Evolutionary conservation across 2,888 invertebrate genomes (phyloP).

Genomic region (Dorcus parallelipipedus): DNA sequence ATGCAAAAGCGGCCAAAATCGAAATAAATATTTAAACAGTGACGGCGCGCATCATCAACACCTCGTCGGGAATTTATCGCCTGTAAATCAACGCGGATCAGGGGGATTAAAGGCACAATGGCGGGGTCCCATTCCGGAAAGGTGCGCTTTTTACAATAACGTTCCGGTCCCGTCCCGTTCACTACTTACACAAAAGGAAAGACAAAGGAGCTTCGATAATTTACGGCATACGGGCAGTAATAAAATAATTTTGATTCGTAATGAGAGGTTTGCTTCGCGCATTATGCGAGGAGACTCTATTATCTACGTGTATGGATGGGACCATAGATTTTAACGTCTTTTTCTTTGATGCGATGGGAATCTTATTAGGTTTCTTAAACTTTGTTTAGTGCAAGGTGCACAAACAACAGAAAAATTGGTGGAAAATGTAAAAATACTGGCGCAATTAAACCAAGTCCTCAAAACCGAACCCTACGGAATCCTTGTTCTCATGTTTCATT

Average conservation of each 20-base stretch:
- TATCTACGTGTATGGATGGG: too few species aligned
- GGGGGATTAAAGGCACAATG: slow-evolving; percentile 13
- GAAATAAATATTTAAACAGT: neutral
- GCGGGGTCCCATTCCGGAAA: slow-evolving; percentile 8
- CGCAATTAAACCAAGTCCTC: too few species aligned
- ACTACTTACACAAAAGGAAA: slow-evolving; percentile 11
- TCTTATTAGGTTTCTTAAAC: too few species aligned
- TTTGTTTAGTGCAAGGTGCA: too few species aligned
- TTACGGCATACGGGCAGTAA: neutral
- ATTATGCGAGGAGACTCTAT: too few species aligned
- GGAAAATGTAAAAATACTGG: too few species aligned
- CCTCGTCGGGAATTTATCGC: slow-evolving; percentile 24
- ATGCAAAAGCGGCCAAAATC: neutral
- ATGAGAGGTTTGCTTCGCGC: slow-evolving; percentile 15
- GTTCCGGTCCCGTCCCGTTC: slow-evolving; percentile 21
- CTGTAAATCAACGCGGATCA: slow-evolving; percentile 25
- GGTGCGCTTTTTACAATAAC: slow-evolving; percentile 13
- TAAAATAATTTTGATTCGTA: slow-evolving; percentile 20
- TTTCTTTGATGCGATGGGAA: too few species aligned
- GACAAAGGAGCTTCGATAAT: slow-evolving; percentile 1
- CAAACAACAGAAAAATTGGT: too few species aligned
- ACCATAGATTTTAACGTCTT: too few species aligned
- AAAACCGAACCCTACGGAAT: too few species aligned
- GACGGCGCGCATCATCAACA: slow-evolving; percentile 15
- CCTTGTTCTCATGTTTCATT: too few species aligned